Conservation (phyloP, 2,113 vertebrate species). For the Podocnemis expansa region DNA sequence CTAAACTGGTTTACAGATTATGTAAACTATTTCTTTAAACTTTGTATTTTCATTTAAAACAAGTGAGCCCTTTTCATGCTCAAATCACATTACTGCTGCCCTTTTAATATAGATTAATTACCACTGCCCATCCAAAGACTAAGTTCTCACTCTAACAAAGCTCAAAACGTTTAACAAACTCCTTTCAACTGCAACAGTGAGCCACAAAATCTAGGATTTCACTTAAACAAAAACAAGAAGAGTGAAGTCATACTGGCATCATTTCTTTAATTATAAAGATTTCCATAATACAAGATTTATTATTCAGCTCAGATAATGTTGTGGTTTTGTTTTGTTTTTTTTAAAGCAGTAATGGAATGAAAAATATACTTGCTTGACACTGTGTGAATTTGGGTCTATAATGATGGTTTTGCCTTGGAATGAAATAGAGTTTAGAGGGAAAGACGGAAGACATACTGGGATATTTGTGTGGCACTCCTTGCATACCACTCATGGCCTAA, state of each 20-base stretch:
- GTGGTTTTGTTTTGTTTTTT: not conserved
- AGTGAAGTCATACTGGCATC: not conserved
- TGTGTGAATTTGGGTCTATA: not conserved
- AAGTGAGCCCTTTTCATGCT: constrained; percentile 71
- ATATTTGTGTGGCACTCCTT: not conserved
- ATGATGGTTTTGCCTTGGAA: not conserved
- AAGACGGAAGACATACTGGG: not conserved
- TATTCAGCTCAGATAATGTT: not conserved
- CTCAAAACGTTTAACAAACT: constrained; percentile 32
- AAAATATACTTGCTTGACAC: not conserved
- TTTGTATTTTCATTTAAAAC: constrained; percentile 56
- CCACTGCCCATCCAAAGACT: constrained; percentile 44
- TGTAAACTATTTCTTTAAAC: constrained; percentile 64
- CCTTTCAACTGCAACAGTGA: constrained; percentile 39
- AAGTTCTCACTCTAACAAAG: constrained; percentile 57
- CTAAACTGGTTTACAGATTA: constrained; percentile 61
- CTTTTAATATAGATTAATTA: constrained; percentile 71
- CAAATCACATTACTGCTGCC: constrained; percentile 72
- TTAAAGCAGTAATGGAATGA: not conserved
- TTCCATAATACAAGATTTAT: not conserved
- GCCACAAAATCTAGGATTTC: constrained; percentile 56
- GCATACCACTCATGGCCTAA: not conserved
- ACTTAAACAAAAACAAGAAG: constrained; percentile 61
- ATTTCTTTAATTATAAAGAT: not conserved
- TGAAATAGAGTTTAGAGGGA: not conserved